Evolutionary conservation across 2,113 vertebrate genomes (phyloP), one percentile per base, ranked within the genome.

Genomic region (Sebastes fasciatus): DNA sequence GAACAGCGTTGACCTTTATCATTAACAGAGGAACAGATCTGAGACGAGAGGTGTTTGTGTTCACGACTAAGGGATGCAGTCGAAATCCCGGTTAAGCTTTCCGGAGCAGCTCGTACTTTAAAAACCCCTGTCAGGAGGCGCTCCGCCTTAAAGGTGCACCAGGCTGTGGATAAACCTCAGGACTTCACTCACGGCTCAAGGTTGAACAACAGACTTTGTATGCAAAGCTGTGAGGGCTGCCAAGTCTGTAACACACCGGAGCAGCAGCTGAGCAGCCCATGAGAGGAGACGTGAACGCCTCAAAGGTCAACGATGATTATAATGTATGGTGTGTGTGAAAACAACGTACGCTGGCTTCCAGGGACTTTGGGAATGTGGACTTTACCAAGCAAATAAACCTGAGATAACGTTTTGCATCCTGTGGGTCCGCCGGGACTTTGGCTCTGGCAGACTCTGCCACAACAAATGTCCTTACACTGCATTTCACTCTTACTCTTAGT

Each of bases 231-330:
- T 2, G 8, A 34, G 46, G 26, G 21, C 57, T 34, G 71, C 49
- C 21, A 2, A 0, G n/a, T 82, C 61, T 74, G 49, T n/a, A 23
- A 70, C 66, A 70, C 66, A 45, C 43, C 4, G 51, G 23, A 61
- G 62, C 58, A 14, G 60, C 2, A 71, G 77, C 73, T 7, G 23
- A 77, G 69, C 10, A 2, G 16, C 61, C 52, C 13, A 8, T 1
- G 61, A 70, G 52, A 42, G 70, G 46, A 45, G 54, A n/a, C 1
- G 1, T 14, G 1, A 57, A 81, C 17, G 42, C 67, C 26, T 46
- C 43, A 79, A 85, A 86, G 75, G 80, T 83, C 80, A 76, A 17
- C 34, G 17, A 40, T 19, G 68, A 78, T 77, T 86, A 65, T 8
- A 40, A 51, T 34, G 63, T n/a, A 12, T 5, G 7, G 8, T 26